phyloP scores from a whole-genome alignment of 2,113 vertebrate genomes.

The Gallinago media region DNA sequence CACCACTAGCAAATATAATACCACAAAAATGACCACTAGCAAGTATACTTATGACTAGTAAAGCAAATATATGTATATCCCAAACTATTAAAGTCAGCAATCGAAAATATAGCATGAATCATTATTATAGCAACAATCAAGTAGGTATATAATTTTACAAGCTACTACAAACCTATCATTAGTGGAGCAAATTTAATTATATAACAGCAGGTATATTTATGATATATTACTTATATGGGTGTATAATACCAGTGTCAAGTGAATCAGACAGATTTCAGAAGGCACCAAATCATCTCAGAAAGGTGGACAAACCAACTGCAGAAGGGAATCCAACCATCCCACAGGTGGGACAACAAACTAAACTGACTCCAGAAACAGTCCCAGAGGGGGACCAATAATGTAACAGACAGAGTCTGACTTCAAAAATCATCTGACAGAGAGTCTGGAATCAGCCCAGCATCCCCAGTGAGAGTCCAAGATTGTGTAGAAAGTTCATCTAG shows the following conservation, averaged over 20 bases:
- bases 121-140: neutral
- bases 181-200: neutral
- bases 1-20: neutral
- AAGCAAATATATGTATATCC: neutral
- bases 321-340: neutral
- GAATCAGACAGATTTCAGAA: neutral
- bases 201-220: neutral
- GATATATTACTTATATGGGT: neutral
- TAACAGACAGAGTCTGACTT: neutral
- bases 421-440: neutral
- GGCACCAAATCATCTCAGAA: neutral
- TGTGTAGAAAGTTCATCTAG: fast-evolving
- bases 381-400: neutral
- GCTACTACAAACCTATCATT: neutral
- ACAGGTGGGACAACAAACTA: neutral
- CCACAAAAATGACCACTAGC: neutral
- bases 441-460: neutral
- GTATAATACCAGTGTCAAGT: neutral
- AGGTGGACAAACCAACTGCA: neutral
- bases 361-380: neutral
- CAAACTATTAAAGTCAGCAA: neutral
- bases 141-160: neutral
- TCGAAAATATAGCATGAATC: neutral
- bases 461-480: neutral
- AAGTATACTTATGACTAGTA: neutral